These are phyloP conservation scores for Machimus rusticus DNA, from an alignment of 2,888 invertebrate genomes.

Conservation along the genomic window DNA sequence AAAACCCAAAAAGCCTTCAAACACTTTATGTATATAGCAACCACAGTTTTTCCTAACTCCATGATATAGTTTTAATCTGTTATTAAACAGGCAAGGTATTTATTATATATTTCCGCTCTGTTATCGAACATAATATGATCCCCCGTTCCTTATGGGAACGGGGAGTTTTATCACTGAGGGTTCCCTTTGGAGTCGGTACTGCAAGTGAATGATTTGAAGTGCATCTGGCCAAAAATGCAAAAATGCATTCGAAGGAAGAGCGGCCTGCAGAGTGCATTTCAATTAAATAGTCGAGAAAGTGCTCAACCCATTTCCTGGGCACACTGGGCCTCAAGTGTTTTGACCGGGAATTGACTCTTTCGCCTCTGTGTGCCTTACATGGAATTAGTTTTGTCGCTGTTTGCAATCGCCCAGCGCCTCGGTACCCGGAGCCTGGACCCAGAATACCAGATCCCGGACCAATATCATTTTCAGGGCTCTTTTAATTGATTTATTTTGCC, in stretches of 20 bases:
- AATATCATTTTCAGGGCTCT: not conserved
- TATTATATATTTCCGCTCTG: not conserved
- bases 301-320: not conserved
- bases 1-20: too few relatives aligned
- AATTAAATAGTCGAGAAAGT: not conserved
- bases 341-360: not conserved
- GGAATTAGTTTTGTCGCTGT: not conserved
- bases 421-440: not conserved
- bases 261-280: not conserved
- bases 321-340: not conserved
- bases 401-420: not conserved
- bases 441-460: not conserved
- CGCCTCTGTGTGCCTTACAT: not conserved
- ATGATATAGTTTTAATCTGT: too few relatives aligned
- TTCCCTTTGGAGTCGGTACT: not conserved
- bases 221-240: not conserved
- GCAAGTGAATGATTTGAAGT: not conserved
- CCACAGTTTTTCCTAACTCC: too few relatives aligned
- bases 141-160: too few relatives aligned
- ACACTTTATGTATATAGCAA: too few relatives aligned
- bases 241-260: not conserved
- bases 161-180: too few relatives aligned
- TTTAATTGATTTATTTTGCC: constrained; percentile 18
- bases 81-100: not conserved
- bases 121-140: not conserved